Evolutionary conservation across 1,140 invertebrate genomes (phyloP).

Genomic region (Macrotrachela quadricornifera): DNA sequence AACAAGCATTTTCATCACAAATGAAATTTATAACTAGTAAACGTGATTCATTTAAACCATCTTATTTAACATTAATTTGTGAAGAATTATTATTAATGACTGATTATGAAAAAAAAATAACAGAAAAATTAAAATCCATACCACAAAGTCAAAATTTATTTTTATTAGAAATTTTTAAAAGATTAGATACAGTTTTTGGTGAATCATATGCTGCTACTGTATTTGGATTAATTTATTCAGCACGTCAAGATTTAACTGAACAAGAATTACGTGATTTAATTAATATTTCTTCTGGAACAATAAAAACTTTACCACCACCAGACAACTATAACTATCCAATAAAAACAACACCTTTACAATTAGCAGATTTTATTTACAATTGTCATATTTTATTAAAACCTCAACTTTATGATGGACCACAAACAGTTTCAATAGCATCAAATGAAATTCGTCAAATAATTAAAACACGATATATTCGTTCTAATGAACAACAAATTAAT

Average conservation of each 20-base stretch:
- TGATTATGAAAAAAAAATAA: slow-evolving; percentile 27
- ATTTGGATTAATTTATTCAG: slow-evolving; percentile 18
- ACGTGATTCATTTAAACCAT: slow-evolving; percentile 24
- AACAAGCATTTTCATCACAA: slow-evolving; percentile 32
- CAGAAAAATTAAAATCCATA: slow-evolving; percentile 19
- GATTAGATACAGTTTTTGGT: slow-evolving; percentile 23
- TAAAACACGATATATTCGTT: no score
- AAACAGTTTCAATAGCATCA: no score
- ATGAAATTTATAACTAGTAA: slow-evolving; percentile 27
- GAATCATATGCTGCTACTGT: slow-evolving; percentile 15
- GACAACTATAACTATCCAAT: no score
- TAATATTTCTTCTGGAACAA: background rate
- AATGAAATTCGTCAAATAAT: no score
- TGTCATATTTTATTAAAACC: no score
- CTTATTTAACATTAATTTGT: slow-evolving; percentile 29
- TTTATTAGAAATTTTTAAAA: slow-evolving; percentile 19
- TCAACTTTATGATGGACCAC: no score
- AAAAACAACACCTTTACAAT: no score
- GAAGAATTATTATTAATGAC: slow-evolving; percentile 30
- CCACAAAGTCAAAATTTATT: slow-evolving; percentile 21
- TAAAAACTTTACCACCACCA: no score
- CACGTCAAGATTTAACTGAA: slow-evolving; percentile 10
- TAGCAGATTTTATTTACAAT: no score
- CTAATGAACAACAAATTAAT: no score
- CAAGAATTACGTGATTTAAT: background rate